A percentile compares a stretch with the other conserved stretches of the same genome.
Evolutionary conservation across 1,140 invertebrate genomes (phyloP).

Genomic region (Heliothis virescens): DNA sequence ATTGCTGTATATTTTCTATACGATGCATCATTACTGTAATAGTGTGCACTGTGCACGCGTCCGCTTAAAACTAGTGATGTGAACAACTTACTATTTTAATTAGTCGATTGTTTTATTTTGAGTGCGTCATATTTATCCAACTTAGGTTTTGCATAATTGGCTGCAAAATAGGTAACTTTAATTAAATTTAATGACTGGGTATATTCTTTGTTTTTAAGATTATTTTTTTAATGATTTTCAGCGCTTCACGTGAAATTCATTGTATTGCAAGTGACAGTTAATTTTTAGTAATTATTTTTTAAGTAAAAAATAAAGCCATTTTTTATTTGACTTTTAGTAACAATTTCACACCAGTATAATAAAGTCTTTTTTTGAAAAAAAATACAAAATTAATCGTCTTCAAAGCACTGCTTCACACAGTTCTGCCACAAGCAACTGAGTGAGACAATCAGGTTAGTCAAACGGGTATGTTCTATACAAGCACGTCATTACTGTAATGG

Average conservation of each 20-base stretch:
- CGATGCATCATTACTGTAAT: slow-evolving; percentile 36
- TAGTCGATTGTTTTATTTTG: slow-evolving; percentile 16
- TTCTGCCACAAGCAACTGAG: slow-evolving; percentile 27
- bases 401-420: neutral
- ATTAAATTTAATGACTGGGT: too few relatives aligned
- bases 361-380: too few relatives aligned
- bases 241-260: too few relatives aligned
- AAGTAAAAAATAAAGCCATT: too few relatives aligned
- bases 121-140: neutral
- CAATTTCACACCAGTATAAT: too few relatives aligned
- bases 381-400: too few relatives aligned
- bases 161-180: too few relatives aligned
- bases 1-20: slow-evolving; percentile 38
- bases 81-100: slow-evolving; percentile 13
- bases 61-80: slow-evolving; percentile 6
- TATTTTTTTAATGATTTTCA: too few relatives aligned
- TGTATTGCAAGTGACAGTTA: too few relatives aligned
- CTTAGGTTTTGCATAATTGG: neutral
- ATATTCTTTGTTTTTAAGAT: too few relatives aligned
- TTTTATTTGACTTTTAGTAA: too few relatives aligned
- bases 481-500: slow-evolving; percentile 73
- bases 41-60: slow-evolving; percentile 30
- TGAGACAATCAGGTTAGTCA: slow-evolving; percentile 36
- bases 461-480: slow-evolving; percentile 67
- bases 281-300: too few relatives aligned